Percentiles rank a stretch among this genome's conserved stretches.
Conservation (phyloP, 2,888 invertebrate genomes). For the Sicus ferrugineus region DNA sequence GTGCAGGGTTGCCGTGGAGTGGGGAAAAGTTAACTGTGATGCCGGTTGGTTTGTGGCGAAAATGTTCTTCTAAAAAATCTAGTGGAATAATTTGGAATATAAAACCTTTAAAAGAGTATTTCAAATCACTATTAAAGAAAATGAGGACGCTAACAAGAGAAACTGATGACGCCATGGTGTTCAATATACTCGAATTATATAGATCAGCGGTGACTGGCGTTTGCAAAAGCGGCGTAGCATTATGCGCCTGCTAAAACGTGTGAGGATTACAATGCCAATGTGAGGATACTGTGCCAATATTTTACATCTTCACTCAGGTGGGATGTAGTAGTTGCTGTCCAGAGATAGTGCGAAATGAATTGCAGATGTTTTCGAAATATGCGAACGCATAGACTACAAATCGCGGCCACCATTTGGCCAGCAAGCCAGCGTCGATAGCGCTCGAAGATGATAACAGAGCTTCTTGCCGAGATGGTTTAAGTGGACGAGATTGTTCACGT, state of each 20-base stretch:
- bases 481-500: too few species aligned
- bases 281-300: not conserved
- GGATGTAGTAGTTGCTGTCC: not conserved
- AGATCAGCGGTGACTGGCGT: too few species aligned
- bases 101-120: too few species aligned
- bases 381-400: not conserved
- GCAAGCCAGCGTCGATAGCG: not conserved
- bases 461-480: too few species aligned
- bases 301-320: not conserved
- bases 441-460: not conserved
- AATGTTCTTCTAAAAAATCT: too few species aligned
- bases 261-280: not conserved
- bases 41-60: too few species aligned
- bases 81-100: too few species aligned
- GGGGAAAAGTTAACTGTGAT: too few species aligned
- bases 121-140: too few species aligned
- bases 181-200: too few species aligned
- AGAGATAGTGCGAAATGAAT: conserved; percentile 7
- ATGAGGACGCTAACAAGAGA: too few species aligned
- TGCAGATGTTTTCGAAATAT: not conserved
- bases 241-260: not conserved
- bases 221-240: not conserved
- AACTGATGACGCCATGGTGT: too few species aligned
- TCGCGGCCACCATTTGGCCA: not conserved
- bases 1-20: conserved; percentile 1